These are phyloP conservation scores for Oncorhynchus tshawytscha DNA, from an alignment of 2,113 vertebrate genomes.

Conservation along the genomic window DNA sequence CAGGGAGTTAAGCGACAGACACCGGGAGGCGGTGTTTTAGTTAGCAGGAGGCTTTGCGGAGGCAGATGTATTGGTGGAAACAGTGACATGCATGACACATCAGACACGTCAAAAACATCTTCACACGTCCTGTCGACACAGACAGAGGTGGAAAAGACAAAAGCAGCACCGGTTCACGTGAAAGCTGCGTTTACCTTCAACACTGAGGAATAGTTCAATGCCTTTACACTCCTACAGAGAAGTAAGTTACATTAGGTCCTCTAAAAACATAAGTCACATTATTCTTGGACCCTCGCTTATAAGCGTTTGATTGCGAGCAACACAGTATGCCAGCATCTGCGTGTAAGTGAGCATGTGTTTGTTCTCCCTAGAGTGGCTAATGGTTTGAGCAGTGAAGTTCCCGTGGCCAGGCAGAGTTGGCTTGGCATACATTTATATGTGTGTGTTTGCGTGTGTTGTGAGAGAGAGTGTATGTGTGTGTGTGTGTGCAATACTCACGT, in stretches of 20 bases:
- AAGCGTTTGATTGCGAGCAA: slow-evolving; percentile 58
- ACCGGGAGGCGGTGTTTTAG: slow-evolving; percentile 9
- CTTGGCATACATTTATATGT: slow-evolving; percentile 38
- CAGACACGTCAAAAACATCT: slow-evolving; percentile 32
- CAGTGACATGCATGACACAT: slow-evolving; percentile 53
- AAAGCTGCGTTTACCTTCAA: slow-evolving; percentile 39
- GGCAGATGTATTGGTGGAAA: slow-evolving; percentile 49
- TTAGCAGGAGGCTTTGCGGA: slow-evolving; percentile 17
- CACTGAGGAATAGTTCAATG: slow-evolving; percentile 42
- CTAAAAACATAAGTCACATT: slow-evolving; percentile 58
- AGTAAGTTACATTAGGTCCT: slow-evolving; percentile 35
- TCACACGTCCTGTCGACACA: slow-evolving; percentile 45
- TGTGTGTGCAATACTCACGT: slow-evolving; percentile 69
- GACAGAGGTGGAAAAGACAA: slow-evolving; percentile 37
- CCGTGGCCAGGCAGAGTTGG: slow-evolving; percentile 46
- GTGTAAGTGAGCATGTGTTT: slow-evolving; percentile 22
- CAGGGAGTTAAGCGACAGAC: background rate
- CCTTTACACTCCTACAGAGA: background rate
- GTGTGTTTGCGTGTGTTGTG: slow-evolving; percentile 6
- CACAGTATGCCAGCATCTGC: slow-evolving; percentile 35
- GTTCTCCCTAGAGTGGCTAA: slow-evolving; percentile 61
- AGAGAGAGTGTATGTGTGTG: background rate
- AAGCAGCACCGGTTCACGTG: slow-evolving; percentile 61
- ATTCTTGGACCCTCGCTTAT: slow-evolving; percentile 52
- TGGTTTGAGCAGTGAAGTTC: slow-evolving; percentile 65